Evolutionary conservation across 2,888 invertebrate genomes (phyloP).

Genomic region (Conomelus anceps): DNA sequence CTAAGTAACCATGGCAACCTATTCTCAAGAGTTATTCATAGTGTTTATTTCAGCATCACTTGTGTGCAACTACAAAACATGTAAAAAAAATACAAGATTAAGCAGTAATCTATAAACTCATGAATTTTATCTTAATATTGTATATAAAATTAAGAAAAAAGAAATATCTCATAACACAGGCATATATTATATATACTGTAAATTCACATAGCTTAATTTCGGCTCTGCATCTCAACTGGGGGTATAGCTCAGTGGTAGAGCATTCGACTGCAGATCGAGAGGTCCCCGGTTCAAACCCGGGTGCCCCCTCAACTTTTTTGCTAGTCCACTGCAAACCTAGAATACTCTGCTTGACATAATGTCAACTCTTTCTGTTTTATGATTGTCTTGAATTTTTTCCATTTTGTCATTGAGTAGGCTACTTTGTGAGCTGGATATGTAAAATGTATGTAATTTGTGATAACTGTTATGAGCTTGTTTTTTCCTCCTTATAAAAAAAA

Average conservation of each 20-base stretch:
- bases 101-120: too few species aligned
- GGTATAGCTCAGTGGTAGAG: constrained; percentile 17
- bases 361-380: too few species aligned
- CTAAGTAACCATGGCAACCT: background rate
- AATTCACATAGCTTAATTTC: background rate
- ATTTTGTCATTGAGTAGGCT: too few species aligned
- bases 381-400: too few species aligned
- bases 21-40: background rate
- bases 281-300: constrained; percentile 17
- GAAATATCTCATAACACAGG: too few species aligned
- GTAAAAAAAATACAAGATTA: background rate
- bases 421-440: too few species aligned
- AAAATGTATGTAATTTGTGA: too few species aligned
- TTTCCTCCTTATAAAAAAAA: too few species aligned
- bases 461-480: too few species aligned
- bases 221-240: background rate
- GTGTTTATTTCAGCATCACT: background rate
- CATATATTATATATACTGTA: too few species aligned
- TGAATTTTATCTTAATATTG: background rate
- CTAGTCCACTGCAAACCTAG: background rate
- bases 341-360: too few species aligned
- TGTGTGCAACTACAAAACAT: background rate
- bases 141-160: too few species aligned
- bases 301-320: constrained; percentile 15
- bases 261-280: constrained; percentile 14